Conservation (phyloP, 2,113 vertebrate species). For the Oxyruncus cristatus region DNA sequence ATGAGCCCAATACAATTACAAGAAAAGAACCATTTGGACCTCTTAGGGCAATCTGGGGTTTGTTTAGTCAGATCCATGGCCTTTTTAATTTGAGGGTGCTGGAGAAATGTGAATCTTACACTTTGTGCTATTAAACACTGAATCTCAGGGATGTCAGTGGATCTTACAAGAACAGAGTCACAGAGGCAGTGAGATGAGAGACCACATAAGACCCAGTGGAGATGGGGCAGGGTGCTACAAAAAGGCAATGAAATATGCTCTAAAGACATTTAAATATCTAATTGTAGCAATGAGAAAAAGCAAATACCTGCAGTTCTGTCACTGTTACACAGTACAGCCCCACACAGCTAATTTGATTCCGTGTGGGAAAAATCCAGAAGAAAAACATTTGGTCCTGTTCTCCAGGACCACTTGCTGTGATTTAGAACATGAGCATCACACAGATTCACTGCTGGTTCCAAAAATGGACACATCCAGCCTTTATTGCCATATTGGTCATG, state of each 20-base stretch:
- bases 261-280: neutral
- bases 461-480: neutral
- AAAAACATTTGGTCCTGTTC: neutral
- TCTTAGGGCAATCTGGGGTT: neutral
- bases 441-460: neutral
- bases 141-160: neutral
- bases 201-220: neutral
- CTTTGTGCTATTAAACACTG: neutral
- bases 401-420: neutral
- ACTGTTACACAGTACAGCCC: neutral
- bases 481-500: neutral
- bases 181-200: neutral
- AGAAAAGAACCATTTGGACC: neutral
- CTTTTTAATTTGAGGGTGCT: neutral
- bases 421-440: neutral
- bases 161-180: neutral
- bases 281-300: neutral
- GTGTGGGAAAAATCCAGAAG: neutral
- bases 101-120: neutral
- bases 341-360: neutral
- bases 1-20: neutral
- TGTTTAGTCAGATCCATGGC: neutral
- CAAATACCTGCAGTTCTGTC: neutral
- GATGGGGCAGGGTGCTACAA: neutral
- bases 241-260: neutral